Conservation (phyloP, 2,113 vertebrate species). For the Callocephalon fimbriatum region DNA sequence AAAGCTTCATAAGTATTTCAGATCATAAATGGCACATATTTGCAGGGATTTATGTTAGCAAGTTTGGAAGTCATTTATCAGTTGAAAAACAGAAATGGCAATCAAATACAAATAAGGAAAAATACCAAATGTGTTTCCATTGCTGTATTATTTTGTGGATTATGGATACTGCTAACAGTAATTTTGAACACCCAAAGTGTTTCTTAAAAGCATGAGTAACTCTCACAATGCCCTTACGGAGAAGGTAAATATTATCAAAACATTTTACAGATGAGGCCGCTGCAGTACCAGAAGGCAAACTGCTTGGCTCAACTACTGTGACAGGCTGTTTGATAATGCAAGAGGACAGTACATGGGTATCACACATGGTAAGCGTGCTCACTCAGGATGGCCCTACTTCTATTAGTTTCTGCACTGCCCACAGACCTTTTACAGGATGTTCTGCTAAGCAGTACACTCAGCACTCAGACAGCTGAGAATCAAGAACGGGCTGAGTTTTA, state of each 20-base stretch:
- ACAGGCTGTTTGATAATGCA: not conserved
- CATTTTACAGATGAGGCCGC: not conserved
- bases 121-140: not conserved
- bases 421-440: not conserved
- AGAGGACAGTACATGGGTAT: rapidly evolving
- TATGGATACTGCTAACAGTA: not conserved
- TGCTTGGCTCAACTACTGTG: not conserved
- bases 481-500: not conserved
- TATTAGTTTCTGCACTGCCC: not conserved
- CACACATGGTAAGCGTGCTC: rapidly evolving
- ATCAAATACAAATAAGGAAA: not conserved
- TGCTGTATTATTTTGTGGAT: not conserved
- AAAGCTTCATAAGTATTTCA: constrained; percentile 10
- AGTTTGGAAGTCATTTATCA: constrained; percentile 45
- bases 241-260: not conserved
- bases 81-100: not conserved
- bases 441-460: rapidly evolving
- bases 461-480: not conserved
- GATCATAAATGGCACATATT: not conserved
- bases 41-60: not conserved
- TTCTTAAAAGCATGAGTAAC: not conserved
- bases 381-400: not conserved
- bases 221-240: not conserved
- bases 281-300: not conserved
- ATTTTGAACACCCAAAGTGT: not conserved